Evolutionary conservation across 1,140 invertebrate species (phyloP), one percentile per base, ranked within the genome.

Genomic region (Drosophila novamexicana): DNA sequence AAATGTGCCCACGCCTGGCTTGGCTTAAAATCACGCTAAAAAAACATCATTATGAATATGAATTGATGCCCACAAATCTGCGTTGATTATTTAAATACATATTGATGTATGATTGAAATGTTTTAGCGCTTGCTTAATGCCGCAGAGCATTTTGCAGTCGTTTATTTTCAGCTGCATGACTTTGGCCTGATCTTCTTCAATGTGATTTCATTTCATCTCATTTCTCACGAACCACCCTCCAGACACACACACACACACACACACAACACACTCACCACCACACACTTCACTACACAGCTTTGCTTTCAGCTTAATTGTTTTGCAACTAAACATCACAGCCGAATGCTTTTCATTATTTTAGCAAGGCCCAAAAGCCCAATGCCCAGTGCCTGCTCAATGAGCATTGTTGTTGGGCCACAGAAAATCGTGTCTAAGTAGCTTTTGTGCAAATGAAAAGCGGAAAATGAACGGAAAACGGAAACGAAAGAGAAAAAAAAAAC

Each of bases 231-330:
- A 40, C 2, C 22, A 22, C 22, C 22, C 22, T 22, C 22, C 42
- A 59, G 9, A 62, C 49, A 45, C 42, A 47, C n/a, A 34, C 29
- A 61, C 14, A 22, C 42, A 8, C 4, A 39, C 9, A 12, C 14
- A 2, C 18, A 53, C 32, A 37, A 9, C 58, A 49, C 22, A 2
- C 22, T 1, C 22, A 22, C 22, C 22, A 52, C 54, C 71, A 75
- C 54, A 67, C 63, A 77, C 79, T 79, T 83, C 68, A 83, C 71
- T 86, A 86, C 83, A 88, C 69, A 83, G 83, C 70, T 89, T 90
- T 90, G 84, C 84, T 89, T 89, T 89, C 84, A 89, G 80, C 84
- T 89, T 89, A 89, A 89, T 89, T 89, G 84, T 89, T 89, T 88
- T 79, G 74, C 80, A 89, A 89, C 84, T 89, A 81, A 89, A 89